Evolutionary conservation across 2,888 invertebrate genomes (phyloP).

Genomic region (Apamea monoglypha): DNA sequence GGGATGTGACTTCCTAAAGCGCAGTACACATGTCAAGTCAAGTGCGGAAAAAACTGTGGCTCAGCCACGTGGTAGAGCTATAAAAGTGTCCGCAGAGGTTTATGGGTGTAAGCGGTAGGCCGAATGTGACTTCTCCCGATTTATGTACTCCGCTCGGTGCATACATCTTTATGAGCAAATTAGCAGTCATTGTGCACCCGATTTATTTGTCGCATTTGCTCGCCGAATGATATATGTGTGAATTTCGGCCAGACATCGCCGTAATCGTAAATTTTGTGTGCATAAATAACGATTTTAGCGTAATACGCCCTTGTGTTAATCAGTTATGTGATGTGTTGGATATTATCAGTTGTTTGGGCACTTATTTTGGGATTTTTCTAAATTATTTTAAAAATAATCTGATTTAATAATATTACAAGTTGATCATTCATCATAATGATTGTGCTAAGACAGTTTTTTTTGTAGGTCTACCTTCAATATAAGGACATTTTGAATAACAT

Average conservation of each 20-base stretch:
- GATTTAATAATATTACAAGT: not conserved
- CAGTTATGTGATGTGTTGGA: slow-evolving; percentile 23
- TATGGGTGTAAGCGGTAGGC: slow-evolving; percentile 90
- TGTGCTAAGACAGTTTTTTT: not conserved
- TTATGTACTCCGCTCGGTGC: slow-evolving; percentile 86
- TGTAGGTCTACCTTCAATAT: not conserved
- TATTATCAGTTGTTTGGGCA: slow-evolving; percentile 6
- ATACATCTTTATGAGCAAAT: slow-evolving; percentile 90
- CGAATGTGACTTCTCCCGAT: slow-evolving; percentile 86
- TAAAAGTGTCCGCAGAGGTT: slow-evolving; percentile 89
- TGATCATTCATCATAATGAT: not conserved
- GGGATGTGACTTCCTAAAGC: slow-evolving; percentile 80
- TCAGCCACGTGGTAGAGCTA: slow-evolving; percentile 88
- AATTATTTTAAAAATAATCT: not conserved
- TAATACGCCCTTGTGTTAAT: slow-evolving; percentile 33
- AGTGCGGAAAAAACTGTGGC: slow-evolving; percentile 87
- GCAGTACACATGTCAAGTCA: slow-evolving; percentile 87
- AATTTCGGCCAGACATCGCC: slow-evolving; percentile 76
- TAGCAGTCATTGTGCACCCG: slow-evolving; percentile 89
- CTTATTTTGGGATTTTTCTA: not conserved
- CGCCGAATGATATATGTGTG: slow-evolving; percentile 85
- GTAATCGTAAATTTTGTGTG: slow-evolving; percentile 69
- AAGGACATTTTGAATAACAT: slow-evolving; percentile 25
- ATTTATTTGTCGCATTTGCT: slow-evolving; percentile 84
- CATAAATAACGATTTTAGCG: slow-evolving; percentile 66